Conservation (phyloP, 2,113 vertebrate species). For the Colaptes auratus region DNA sequence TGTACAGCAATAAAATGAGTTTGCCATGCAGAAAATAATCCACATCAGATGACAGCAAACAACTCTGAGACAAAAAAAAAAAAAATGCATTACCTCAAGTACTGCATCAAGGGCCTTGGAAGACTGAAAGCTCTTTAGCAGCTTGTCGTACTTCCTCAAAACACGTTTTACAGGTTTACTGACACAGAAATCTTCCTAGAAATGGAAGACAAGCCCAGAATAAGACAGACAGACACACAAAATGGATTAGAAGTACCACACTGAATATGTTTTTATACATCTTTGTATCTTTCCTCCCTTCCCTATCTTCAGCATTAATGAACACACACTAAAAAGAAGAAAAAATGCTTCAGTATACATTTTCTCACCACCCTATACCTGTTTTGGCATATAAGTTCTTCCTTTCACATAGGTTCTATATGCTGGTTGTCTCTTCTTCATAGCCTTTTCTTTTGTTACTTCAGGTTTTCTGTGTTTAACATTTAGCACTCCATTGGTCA, state of each 20-base stretch:
- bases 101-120: constrained; percentile 93
- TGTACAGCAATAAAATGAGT: not conserved
- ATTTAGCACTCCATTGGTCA: constrained; percentile 93
- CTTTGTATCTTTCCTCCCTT: not conserved
- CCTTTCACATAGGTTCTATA: constrained; percentile 91
- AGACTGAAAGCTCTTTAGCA: constrained; percentile 89
- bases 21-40: not conserved
- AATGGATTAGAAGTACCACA: not conserved
- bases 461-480: constrained; percentile 90
- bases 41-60: not conserved
- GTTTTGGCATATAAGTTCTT: constrained; percentile 88
- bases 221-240: not conserved
- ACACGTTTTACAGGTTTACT: constrained; percentile 85
- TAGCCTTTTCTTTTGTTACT: constrained; percentile 71
- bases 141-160: constrained; percentile 88
- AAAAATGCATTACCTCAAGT: constrained; percentile 77
- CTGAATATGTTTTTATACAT: not conserved
- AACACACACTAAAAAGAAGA: not conserved
- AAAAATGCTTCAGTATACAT: not conserved
- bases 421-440: constrained; percentile 77
- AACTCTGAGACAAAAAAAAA: not conserved
- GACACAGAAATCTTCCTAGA: constrained; percentile 91
- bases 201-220: constrained; percentile 13
- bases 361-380: constrained; percentile 71
- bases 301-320: not conserved